Evolutionary conservation across 2,888 invertebrate species (phyloP).

Genomic region (Ashinkailepas kermadecensis): DNA sequence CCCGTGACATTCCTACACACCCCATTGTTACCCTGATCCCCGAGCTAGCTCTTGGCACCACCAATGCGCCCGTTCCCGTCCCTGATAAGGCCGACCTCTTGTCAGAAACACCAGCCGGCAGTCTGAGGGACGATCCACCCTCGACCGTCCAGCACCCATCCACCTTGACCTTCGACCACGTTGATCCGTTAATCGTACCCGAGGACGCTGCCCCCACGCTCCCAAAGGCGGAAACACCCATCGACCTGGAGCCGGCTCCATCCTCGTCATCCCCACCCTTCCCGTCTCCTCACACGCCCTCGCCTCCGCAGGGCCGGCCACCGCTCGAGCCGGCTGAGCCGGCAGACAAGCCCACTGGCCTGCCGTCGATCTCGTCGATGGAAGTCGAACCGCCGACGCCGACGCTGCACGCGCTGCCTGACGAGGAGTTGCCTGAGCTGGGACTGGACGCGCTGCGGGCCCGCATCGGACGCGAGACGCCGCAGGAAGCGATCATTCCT

Average conservation of each 20-base stretch:
- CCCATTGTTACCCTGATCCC: too few relatives aligned
- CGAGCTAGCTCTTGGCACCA: too few relatives aligned
- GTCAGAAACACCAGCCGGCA: too few relatives aligned
- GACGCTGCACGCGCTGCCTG: not conserved
- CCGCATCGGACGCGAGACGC: not conserved
- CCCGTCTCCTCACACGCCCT: not conserved
- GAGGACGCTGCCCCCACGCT: not conserved
- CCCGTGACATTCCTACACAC: not conserved
- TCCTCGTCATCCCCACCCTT: not conserved
- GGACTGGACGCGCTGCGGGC: not conserved
- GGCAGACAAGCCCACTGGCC: not conserved
- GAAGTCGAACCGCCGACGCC: conserved; percentile 5
- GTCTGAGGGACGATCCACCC: too few relatives aligned
- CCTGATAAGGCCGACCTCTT: too few relatives aligned
- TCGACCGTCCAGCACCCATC: not conserved
- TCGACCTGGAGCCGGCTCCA: not conserved
- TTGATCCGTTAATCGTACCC: not conserved
- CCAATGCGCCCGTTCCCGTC: too few relatives aligned
- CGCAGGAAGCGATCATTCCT: not conserved
- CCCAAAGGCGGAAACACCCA: not conserved
- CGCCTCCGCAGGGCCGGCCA: not conserved
- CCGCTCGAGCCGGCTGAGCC: not conserved
- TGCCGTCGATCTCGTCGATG: not conserved
- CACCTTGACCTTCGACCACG: not conserved
- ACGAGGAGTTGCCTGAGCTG: not conserved